Evolutionary conservation across 1,140 invertebrate species (phyloP).

Genomic region (Ceratoteleas bidentatus): DNA sequence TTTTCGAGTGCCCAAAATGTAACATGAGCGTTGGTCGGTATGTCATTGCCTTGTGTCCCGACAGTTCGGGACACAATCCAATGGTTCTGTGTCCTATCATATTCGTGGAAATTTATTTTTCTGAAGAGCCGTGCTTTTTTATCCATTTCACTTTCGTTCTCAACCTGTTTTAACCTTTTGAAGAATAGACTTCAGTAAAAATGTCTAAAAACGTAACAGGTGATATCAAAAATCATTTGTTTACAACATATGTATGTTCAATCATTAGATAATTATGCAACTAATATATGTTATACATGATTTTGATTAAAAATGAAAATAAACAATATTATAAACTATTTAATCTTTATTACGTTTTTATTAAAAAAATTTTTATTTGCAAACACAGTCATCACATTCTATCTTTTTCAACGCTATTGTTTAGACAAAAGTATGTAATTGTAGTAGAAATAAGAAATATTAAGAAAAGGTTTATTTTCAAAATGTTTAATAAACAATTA

Average conservation of each 20-base stretch:
- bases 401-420: slow-evolving; percentile 1
- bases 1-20: too few relatives aligned
- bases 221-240: background rate
- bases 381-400: slow-evolving; percentile 1
- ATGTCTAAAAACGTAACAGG: background rate
- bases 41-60: too few relatives aligned
- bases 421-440: slow-evolving; percentile 1
- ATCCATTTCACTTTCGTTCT: too few relatives aligned
- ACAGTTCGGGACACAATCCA: too few relatives aligned
- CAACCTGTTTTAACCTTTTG: too few relatives aligned
- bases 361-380: background rate
- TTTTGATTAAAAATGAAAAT: slow-evolving; percentile 3
- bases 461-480: background rate
- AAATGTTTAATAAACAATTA: background rate
- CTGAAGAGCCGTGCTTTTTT: too few relatives aligned
- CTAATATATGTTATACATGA: background rate
- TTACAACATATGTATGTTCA: slow-evolving; percentile 1
- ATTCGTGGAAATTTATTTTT: too few relatives aligned
- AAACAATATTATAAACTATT: slow-evolving; percentile 12
- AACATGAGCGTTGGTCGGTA: too few relatives aligned
- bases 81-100: too few relatives aligned
- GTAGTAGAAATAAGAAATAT: background rate
- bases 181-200: too few relatives aligned
- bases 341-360: slow-evolving; percentile 6
- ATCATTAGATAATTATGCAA: slow-evolving; percentile 1